phyloP scores from a whole-genome alignment of 2,113 vertebrate species.

The Psittacus erithacus region DNA sequence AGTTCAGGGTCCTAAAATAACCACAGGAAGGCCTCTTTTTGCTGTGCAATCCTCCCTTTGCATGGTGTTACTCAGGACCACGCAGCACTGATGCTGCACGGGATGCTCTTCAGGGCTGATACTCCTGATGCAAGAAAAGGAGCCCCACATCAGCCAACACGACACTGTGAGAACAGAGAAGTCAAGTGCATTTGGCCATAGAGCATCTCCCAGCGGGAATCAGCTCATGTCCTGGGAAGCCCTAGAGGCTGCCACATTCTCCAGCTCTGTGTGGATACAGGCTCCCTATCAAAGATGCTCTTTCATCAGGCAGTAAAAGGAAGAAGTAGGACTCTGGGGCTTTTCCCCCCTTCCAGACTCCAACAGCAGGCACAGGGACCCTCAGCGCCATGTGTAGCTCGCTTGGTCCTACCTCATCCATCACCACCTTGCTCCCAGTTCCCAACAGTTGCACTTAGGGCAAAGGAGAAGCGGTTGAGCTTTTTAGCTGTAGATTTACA shows the following conservation, averaged over 20 bases:
- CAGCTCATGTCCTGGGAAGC: not conserved
- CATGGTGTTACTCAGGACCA: not conserved
- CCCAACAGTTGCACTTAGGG: not conserved
- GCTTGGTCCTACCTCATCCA: not conserved
- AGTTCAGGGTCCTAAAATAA: fast-evolving
- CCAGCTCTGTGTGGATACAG: not conserved
- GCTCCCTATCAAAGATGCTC: fast-evolving
- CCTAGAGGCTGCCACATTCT: not conserved
- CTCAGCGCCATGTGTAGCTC: not conserved
- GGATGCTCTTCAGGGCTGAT: fast-evolving
- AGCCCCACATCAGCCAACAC: fast-evolving
- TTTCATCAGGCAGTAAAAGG: not conserved
- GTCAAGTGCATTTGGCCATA: not conserved
- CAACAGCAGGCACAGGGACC: not conserved
- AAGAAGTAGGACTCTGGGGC: not conserved
- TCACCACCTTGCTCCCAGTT: not conserved
- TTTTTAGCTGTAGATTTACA: not conserved
- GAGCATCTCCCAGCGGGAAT: fast-evolving
- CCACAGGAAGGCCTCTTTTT: not conserved
- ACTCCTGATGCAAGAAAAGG: not conserved
- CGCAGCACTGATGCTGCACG: fast-evolving
- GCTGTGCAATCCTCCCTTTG: not conserved
- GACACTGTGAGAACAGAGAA: fast-evolving
- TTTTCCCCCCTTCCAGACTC: not conserved
- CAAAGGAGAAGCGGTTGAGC: not conserved